Evolutionary conservation across 1,140 invertebrate genomes (phyloP).

Genomic region (Drosophila sechellia): DNA sequence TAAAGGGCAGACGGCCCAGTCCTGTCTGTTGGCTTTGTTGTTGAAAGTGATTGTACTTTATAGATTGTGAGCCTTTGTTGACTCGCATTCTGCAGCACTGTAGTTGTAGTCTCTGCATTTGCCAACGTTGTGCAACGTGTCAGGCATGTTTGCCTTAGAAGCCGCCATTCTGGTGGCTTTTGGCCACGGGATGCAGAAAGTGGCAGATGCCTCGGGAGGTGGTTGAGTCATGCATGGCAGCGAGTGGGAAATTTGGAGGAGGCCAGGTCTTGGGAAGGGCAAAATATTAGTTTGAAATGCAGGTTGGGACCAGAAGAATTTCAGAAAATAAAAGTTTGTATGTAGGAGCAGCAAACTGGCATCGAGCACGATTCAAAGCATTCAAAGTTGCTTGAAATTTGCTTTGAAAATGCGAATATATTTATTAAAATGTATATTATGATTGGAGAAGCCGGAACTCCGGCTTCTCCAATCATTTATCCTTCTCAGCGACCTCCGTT

Average conservation of each 20-base stretch:
- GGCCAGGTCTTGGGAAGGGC: not conserved
- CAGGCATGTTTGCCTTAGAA: constrained; percentile 54
- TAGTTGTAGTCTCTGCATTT: constrained; percentile 6
- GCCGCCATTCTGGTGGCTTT: constrained; percentile 25
- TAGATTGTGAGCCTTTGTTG: constrained; percentile 63
- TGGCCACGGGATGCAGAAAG: constrained; percentile 2
- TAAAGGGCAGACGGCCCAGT: constrained; percentile 61
- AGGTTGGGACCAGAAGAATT: not conserved
- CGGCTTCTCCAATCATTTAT: constrained; percentile 11
- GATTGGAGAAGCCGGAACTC: too few species aligned
- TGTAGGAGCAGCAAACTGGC: too few species aligned
- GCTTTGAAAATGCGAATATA: not conserved
- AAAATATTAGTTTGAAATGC: constrained; percentile 2
- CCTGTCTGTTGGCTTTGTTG: constrained; percentile 49
- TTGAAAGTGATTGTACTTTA: constrained; percentile 71
- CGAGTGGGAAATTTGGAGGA: constrained; percentile 6
- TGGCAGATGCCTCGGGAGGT: constrained; percentile 9
- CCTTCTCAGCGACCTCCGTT: not conserved
- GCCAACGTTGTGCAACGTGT: constrained; percentile 41
- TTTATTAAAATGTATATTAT: not conserved
- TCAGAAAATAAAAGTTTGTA: too few species aligned
- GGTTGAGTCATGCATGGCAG: constrained; percentile 38
- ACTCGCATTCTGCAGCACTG: constrained; percentile 21
- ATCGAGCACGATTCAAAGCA: too few species aligned
- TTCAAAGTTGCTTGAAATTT: too few species aligned